phyloP scores from a whole-genome alignment of 2,113 vertebrate species.

The Triplophysa tibetana region DNA sequence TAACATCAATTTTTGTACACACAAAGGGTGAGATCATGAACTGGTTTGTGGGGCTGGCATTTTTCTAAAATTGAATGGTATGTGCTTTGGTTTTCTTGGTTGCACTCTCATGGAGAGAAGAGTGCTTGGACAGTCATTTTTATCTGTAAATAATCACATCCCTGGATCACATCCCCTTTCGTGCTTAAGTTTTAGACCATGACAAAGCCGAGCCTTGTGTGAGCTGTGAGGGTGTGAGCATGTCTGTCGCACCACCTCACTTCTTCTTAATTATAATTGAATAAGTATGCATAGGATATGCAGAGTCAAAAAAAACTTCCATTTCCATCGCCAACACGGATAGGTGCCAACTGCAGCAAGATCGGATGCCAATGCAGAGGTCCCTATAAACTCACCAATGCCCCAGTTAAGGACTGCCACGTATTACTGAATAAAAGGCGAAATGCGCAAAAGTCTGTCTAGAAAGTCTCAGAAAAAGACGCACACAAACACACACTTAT shows the following conservation, averaged over 20 bases:
- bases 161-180: neutral
- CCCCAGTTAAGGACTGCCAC: constrained; percentile 40
- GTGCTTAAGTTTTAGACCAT: constrained; percentile 12
- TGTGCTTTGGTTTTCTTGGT: neutral
- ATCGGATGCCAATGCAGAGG: constrained; percentile 42
- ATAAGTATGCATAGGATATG: constrained; percentile 63
- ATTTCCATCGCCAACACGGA: constrained; percentile 28
- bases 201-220: constrained; percentile 37
- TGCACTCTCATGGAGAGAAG: constrained; percentile 47
- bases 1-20: constrained; percentile 51
- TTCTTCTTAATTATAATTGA: constrained; percentile 58
- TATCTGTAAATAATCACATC: constrained; percentile 43
- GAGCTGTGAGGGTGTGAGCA: constrained; percentile 45
- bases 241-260: constrained; percentile 5
- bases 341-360: constrained; percentile 47
- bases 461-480: neutral
- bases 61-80: constrained; percentile 38
- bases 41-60: constrained; percentile 63
- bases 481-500: constrained; percentile 18
- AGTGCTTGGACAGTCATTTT: constrained; percentile 47
- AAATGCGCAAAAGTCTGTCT: constrained; percentile 21
- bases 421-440: constrained; percentile 16
- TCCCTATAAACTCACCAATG: constrained; percentile 29
- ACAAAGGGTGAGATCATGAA: constrained; percentile 64
- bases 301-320: constrained; percentile 34